Conservation (phyloP, 1,140 invertebrate genomes). For the Octopus sinensis region DNA sequence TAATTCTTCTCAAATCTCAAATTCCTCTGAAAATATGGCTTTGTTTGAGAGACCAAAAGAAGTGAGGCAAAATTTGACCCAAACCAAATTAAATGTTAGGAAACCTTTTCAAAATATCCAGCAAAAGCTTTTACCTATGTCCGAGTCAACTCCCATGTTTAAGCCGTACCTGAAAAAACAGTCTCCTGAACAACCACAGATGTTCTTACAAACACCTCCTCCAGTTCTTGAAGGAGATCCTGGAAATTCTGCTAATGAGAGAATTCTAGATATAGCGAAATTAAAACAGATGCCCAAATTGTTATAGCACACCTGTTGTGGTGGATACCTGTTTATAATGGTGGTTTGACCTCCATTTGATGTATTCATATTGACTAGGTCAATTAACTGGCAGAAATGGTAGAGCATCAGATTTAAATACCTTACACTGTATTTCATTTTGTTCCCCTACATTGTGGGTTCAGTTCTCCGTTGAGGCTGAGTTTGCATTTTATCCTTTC, state of each 20-base stretch:
- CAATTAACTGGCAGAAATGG: too few relatives aligned
- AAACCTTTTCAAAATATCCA: slow-evolving; percentile 26
- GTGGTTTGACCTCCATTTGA: too few relatives aligned
- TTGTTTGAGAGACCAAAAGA: slow-evolving; percentile 30
- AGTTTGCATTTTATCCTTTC: too few relatives aligned
- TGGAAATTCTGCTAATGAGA: slow-evolving; percentile 29
- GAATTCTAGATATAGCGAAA: slow-evolving; percentile 47
- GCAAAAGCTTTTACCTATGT: slow-evolving; percentile 23
- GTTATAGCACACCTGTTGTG: slow-evolving; percentile 24
- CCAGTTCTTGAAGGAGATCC: slow-evolving; percentile 5
- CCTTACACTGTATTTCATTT: too few relatives aligned
- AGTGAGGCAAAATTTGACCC: slow-evolving; percentile 21
- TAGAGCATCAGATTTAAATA: too few relatives aligned
- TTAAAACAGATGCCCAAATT: slow-evolving; percentile 50
- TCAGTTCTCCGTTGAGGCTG: too few relatives aligned
- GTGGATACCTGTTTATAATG: too few relatives aligned
- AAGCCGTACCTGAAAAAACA: slow-evolving; percentile 19
- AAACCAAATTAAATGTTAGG: too few relatives aligned
- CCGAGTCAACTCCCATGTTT: background rate
- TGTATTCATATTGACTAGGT: too few relatives aligned
- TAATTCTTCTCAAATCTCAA: background rate
- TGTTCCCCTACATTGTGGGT: too few relatives aligned
- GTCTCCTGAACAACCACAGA: slow-evolving; percentile 9
- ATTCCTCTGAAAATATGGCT: background rate
- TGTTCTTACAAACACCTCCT: slow-evolving; percentile 13